Evolutionary conservation across 2,797 vertebrate species (phyloP), one percentile per base, ranked within the genome.

Genomic region (Cacajao melanocephalus): DNA sequence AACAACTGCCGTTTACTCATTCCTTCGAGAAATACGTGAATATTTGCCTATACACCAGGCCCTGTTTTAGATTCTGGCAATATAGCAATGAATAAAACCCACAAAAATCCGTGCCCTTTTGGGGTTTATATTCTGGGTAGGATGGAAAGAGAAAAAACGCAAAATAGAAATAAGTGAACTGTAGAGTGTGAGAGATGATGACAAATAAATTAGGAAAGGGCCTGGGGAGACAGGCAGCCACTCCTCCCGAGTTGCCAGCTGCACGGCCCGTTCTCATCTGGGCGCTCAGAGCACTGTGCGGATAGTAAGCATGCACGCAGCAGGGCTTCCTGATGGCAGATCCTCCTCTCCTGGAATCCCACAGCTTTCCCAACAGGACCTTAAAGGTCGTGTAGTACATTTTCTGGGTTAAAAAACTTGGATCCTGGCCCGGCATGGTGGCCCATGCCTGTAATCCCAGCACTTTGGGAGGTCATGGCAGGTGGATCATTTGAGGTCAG

Each of bases 251-350:
- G 0, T 39, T 4, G 2, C 84, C 5, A 5, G 50, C 50, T 8
- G 10, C 2, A 1, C 4, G 19, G 14, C 28, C 44, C 55, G 0
- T 30, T 4, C 39, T 30, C 7, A 7, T 17, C 52, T 2, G 46
- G 0, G 46, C 10, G n/a, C 72, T 8, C 4, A 24, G 6, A 1
- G 0, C 0, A 0, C 52, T 0, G 15, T 3, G 46, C 52, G 0
- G 20, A 9, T 22, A 7, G 20, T n/a, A 64, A 22, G 11, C 7
- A 4, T 0, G 1, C 33, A 3, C 12, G 2, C 50, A 1, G 15
- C 0, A 0, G 57, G 52, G 67, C 17, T 20, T 44, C 33, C 46
- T 0, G 3, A 20, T 7, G 75, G 39, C 7, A 0, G 3, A 4
- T 5, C 20, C 6, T 61, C 64, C 52, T 2, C 46, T 12, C 55